These are phyloP conservation scores for Noctua janthina DNA, from an alignment of 2,888 invertebrate genomes.

Conservation along the genomic window DNA sequence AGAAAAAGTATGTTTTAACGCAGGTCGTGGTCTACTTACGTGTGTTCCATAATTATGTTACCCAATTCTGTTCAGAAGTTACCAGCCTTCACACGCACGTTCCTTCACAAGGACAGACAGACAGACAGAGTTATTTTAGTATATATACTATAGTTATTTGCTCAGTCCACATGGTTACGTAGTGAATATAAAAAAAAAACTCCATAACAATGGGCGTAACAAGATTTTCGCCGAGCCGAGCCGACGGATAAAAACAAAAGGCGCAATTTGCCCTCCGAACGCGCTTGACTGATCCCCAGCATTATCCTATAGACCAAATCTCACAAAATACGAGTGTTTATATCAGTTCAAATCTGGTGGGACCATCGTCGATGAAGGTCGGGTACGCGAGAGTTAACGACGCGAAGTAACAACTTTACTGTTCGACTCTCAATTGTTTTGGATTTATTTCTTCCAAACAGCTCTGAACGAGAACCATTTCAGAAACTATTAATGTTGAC, in stretches of 20 bases:
- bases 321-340: conserved; percentile 78
- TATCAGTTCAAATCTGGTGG: conserved; percentile 78
- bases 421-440: conserved; percentile 74
- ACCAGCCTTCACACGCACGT: background rate
- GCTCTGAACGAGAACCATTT: conserved; percentile 53
- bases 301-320: conserved; percentile 77
- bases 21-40: background rate
- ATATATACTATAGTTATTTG: background rate
- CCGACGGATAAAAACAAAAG: conserved; percentile 80
- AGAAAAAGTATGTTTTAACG: too few species aligned
- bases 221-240: conserved; percentile 78
- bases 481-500: conserved; percentile 62
- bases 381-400: conserved; percentile 67
- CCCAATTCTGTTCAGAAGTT: background rate
- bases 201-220: conserved; percentile 74
- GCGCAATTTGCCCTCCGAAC: conserved; percentile 79
- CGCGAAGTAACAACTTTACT: conserved; percentile 73
- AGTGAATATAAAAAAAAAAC: conserved; percentile 75
- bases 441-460: conserved; percentile 70
- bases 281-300: conserved; percentile 80
- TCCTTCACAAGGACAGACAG: background rate
- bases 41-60: background rate
- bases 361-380: conserved; percentile 74
- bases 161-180: conserved; percentile 57
- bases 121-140: background rate